Percentiles rank a stretch among this genome's conserved stretches.
Evolutionary conservation across 2,113 vertebrate species (phyloP).

Genomic region (Oophaga pumilio): DNA sequence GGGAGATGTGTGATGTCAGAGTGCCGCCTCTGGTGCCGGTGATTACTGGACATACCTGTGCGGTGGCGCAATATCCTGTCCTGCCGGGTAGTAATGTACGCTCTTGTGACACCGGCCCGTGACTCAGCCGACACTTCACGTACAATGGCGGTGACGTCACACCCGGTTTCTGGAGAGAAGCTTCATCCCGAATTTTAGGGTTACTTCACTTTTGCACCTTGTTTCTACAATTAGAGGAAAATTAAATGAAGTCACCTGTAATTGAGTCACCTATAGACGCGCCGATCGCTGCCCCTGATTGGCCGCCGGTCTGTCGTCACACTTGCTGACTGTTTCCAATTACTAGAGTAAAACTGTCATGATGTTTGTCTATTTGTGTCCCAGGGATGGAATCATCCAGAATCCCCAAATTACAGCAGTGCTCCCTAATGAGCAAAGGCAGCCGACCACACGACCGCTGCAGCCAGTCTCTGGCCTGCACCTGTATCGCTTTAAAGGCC

Average conservation of each 20-base stretch:
- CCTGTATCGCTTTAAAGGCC: too few species aligned
- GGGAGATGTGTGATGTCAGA: neutral
- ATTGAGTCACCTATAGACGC: too few species aligned
- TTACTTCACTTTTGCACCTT: neutral
- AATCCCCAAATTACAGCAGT: too few species aligned
- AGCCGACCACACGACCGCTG: too few species aligned
- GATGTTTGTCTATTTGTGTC: too few species aligned
- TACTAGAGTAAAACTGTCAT: too few species aligned
- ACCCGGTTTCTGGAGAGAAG: neutral
- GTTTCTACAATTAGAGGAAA: neutral
- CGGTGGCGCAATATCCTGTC: slow-evolving; percentile 7
- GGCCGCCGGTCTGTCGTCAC: neutral
- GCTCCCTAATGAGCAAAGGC: too few species aligned
- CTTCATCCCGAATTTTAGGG: neutral
- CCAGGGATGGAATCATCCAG: too few species aligned
- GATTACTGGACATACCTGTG: neutral
- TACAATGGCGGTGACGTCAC: neutral
- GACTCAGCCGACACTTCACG: neutral
- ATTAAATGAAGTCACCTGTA: neutral
- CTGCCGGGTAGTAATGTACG: neutral
- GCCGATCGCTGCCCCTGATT: neutral
- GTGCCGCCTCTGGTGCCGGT: neutral
- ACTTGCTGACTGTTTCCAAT: too few species aligned
- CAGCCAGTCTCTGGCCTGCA: too few species aligned
- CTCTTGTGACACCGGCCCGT: neutral